Base-by-base conservation (phyloP, 2,888 invertebrate species). In the Lithophane leautieri region DNA sequence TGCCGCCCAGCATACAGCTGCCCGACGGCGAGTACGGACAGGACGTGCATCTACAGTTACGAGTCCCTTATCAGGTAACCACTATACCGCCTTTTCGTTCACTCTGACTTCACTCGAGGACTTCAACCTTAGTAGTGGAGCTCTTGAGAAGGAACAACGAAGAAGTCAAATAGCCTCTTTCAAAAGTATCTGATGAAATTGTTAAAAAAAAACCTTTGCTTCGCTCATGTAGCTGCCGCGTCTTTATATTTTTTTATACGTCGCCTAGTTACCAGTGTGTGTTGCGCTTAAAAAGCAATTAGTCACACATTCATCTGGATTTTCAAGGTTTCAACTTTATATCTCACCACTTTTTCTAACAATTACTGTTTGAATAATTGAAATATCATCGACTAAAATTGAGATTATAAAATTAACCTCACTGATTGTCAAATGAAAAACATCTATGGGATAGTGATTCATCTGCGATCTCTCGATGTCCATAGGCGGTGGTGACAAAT, bases 11-110 rank as follows among this genome's bases (percentile, higher is more conserved):
- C 94, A 97, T 97, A 93, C 97, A 97, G 94, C 94, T 97, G 94
- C 97, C 97, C 84, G 97, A 97, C 94, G 97, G 97, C 91, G 97
- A 97, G 94, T 97, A 97, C 94, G 97, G 97, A 73, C 97, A 95
- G 89, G 97, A 97, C 94, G 96, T 97, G 89, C 97, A 97, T 91
- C 94, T 97, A 90, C 97, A 97, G 92, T 92, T 97, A 93, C 97
- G 97, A 94, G 97, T 97, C 93, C 97, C 97, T 93, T 97, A 97
- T 95, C 97, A 97, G 97, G 97, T 97, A 84, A 62, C 12, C 73
- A 56, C 28, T 40, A 16, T 52, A 65, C n/a, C 44, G 4, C 28
- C 22, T 60, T 9, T 47, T 42, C 28, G 40, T 28, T 25, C 62
- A 4, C 28, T 16, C 11, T 44, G 11, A 11, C 28, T 4, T 47